phyloP scores from a whole-genome alignment of 1,140 invertebrate species.

The Pogonognathellus flavescens region DNA sequence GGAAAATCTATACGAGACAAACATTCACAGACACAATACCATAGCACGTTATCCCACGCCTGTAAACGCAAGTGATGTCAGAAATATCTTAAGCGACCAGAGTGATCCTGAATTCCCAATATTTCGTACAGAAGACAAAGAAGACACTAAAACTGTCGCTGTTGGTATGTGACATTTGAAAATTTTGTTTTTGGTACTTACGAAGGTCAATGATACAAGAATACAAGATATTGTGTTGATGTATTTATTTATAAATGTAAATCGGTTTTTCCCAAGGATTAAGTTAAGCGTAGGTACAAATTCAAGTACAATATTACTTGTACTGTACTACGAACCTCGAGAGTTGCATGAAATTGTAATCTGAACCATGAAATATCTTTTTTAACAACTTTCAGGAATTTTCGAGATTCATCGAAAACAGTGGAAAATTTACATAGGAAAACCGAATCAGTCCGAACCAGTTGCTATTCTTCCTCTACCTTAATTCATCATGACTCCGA shows the following conservation, averaged over 20 bases:
- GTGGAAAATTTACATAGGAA: constrained; percentile 34
- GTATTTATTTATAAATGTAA: too few relatives aligned
- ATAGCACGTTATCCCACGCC: constrained; percentile 6
- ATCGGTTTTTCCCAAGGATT: neutral
- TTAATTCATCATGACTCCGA: too few relatives aligned
- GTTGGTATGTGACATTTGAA: constrained; percentile 71
- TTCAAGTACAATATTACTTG: neutral
- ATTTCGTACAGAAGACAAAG: constrained; percentile 77
- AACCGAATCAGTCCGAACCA: neutral
- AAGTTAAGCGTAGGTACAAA: too few relatives aligned
- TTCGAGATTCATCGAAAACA: neutral
- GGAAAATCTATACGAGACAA: constrained; percentile 73
- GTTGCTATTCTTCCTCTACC: neutral
- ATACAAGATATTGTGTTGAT: too few relatives aligned
- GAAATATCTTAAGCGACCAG: constrained; percentile 80
- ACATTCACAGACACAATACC: neutral
- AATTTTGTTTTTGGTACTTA: neutral
- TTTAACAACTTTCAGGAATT: neutral
- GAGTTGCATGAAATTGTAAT: neutral
- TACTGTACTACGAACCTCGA: neutral
- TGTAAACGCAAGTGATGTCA: neutral
- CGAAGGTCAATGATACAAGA: neutral
- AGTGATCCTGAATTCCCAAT: constrained; percentile 76
- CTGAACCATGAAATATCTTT: neutral
- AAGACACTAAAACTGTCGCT: constrained; percentile 80